Base-by-base conservation (phyloP, 2,797 vertebrate species). In the Macropus fuliginosus region DNA sequence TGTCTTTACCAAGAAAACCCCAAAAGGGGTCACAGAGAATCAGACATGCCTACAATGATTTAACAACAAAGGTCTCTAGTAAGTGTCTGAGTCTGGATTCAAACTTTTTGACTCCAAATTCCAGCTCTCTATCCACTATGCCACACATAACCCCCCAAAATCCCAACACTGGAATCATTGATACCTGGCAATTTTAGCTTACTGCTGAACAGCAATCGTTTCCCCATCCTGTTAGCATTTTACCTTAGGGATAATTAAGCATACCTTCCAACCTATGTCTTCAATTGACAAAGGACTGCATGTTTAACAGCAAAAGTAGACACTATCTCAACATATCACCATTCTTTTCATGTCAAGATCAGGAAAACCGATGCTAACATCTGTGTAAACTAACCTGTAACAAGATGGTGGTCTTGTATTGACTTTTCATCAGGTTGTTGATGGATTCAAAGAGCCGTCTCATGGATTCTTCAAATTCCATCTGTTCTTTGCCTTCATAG, bases 401-500 rank as follows among this genome's bases (percentile, higher is more conserved):
- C 97, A 99, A 98, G 97, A 99, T 99, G 54, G 99, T 99, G 97
- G 99, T 99, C 98, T 99, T 99, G 98, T 99, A 98, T 95, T 99
- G 99, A 89, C 99, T 99, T 98, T 98, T 99, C 99, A 99, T 99
- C 98, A 99, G 98, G 95, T 98, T 99, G 99, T 99, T 99, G 98
- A 99, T 99, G 96, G 99, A 99, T 98, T 99, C 99, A 98, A 99
- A 99, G 96, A 99, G 99, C 89, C 98, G 99, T 96, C 99, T 99
- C 98, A 99, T 99, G 3, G 99, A 99, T 96, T 99, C 99, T 98
- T 99, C 99, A 98, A 99, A 99, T 97, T 99, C 99, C 0, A 96
- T 98, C 98, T 99, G 99, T 98, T 99, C 99, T 98, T 99, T 99
- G 96, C 99, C 99, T 98, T 99, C 99, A 50, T 99, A 99, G 13